Percentiles rank a stretch among this genome's conserved stretches.
Evolutionary conservation across 2,888 invertebrate genomes (phyloP).

Genomic region (Anorthoa munda): DNA sequence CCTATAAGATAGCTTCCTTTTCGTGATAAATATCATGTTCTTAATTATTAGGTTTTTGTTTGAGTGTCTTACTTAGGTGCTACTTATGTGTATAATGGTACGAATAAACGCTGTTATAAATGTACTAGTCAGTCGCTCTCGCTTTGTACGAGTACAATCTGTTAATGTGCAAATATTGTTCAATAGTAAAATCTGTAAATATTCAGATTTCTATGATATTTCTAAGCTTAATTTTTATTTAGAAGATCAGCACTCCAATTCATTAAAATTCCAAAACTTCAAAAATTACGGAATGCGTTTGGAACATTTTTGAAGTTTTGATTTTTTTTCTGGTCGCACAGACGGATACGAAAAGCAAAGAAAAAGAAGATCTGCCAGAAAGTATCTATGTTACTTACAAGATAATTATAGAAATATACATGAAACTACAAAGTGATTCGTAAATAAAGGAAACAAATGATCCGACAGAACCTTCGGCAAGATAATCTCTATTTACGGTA

Average conservation of each 20-base stretch:
- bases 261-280: no score
- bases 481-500: conserved; percentile 54
- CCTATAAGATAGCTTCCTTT: background rate
- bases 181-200: no score
- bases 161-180: no score
- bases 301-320: no score
- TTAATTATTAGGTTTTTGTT: background rate
- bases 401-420: background rate
- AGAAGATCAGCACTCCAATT: no score
- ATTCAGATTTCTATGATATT: no score
- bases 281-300: no score
- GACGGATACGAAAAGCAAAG: background rate
- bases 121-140: background rate
- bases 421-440: conserved; percentile 20
- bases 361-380: background rate
- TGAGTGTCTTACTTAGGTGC: no score
- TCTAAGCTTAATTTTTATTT: no score
- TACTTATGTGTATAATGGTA: background rate
- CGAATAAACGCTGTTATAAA: background rate
- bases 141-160: no score
- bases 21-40: background rate
- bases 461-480: conserved; percentile 14
- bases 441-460: conserved; percentile 42
- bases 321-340: no score
- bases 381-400: background rate